phyloP scores from a whole-genome alignment of 2,113 vertebrate species.

The Nipponia nippon region DNA sequence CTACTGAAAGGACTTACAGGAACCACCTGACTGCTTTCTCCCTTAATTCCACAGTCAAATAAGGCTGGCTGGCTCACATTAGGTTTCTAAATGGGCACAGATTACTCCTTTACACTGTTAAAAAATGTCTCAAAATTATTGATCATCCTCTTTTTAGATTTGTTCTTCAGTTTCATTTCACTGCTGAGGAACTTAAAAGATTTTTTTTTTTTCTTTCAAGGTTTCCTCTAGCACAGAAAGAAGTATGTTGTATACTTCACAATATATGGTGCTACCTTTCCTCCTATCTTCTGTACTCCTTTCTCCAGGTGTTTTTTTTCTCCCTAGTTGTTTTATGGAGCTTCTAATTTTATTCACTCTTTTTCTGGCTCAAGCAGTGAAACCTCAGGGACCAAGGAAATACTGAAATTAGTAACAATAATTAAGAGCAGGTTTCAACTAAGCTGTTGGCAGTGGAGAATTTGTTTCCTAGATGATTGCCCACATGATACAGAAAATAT shows the following conservation, averaged over 20 bases:
- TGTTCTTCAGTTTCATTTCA: not conserved
- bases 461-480: not conserved
- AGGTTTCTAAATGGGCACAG: not conserved
- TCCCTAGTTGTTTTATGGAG: not conserved
- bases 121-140: not conserved
- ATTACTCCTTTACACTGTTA: not conserved
- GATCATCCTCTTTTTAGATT: not conserved
- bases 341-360: not conserved
- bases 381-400: not conserved
- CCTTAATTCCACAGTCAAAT: not conserved
- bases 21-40: not conserved
- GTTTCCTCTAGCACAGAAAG: not conserved
- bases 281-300: not conserved
- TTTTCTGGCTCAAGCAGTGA: not conserved
- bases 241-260: not conserved
- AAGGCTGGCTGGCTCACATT: not conserved
- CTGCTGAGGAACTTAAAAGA: not conserved
- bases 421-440: not conserved
- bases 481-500: not conserved
- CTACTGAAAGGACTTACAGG: not conserved
- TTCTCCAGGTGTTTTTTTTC: not conserved
- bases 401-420: not conserved
- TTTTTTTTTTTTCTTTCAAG: not conserved
- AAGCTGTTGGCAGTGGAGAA: not conserved
- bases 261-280: not conserved